Evolutionary conservation across 2,888 invertebrate species (phyloP).

Genomic region (Chrysolina americana): DNA sequence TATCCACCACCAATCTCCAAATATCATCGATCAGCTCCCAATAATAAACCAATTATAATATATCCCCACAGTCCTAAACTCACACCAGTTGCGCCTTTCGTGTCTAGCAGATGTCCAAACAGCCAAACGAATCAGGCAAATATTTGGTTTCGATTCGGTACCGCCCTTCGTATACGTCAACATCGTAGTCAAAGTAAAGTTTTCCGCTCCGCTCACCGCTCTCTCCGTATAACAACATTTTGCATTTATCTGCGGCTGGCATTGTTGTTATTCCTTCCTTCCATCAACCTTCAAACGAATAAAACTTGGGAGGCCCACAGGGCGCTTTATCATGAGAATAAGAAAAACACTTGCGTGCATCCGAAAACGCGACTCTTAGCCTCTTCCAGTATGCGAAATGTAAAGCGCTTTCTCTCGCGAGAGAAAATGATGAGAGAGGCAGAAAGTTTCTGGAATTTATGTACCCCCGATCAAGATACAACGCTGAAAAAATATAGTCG

Average conservation of each 20-base stretch:
- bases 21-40: neutral
- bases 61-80: neutral
- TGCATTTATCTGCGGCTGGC: constrained; percentile 13
- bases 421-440: constrained; percentile 14
- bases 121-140: constrained; percentile 1
- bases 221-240: constrained; percentile 19
- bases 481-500: constrained; percentile 20
- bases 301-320: constrained; percentile 15
- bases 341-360: constrained; percentile 15
- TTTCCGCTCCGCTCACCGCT: neutral
- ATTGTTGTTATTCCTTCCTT: constrained; percentile 20
- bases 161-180: neutral
- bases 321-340: constrained; percentile 19
- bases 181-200: constrained; percentile 5
- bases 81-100: neutral
- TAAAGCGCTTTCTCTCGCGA: neutral
- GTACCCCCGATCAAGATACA: constrained; percentile 18
- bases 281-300: constrained; percentile 12
- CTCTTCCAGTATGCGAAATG: neutral
- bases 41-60: neutral
- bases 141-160: constrained; percentile 20
- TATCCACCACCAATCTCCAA: neutral
- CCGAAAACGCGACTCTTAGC: neutral
- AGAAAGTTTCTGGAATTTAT: constrained; percentile 11
- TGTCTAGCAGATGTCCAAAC: constrained; percentile 5